Conservation (phyloP, 1,140 invertebrate genomes). For the Drosophila bocki region DNA sequence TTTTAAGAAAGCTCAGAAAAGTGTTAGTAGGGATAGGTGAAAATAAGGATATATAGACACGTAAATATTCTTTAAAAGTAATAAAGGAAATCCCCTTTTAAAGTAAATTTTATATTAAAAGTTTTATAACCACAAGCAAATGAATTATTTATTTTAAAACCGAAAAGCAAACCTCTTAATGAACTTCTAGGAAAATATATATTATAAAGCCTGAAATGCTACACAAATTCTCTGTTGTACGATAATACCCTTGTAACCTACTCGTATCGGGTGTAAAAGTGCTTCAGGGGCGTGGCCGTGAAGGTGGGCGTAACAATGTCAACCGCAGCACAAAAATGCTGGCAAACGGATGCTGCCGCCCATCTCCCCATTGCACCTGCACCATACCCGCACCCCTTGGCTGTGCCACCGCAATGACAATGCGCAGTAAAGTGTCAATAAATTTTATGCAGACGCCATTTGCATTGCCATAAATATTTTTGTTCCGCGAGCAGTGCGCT, state of each 20-base stretch:
- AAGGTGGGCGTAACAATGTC: conserved; percentile 66
- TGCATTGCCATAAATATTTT: conserved; percentile 78
- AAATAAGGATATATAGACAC: neutral
- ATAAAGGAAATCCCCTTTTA: neutral
- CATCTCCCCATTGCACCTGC: conserved; percentile 1
- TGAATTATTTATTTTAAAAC: neutral
- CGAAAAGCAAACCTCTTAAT: neutral
- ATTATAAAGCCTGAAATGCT: neutral
- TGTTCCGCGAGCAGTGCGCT: conserved; percentile 14
- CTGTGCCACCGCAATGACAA: conserved; percentile 55
- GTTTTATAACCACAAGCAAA: neutral
- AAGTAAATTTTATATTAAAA: neutral
- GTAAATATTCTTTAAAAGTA: too few species aligned
- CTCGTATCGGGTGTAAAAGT: conserved; percentile 1
- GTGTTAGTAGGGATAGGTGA: neutral
- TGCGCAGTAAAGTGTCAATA: conserved; percentile 80
- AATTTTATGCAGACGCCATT: conserved; percentile 82
- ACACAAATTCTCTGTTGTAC: neutral
- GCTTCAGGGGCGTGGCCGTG: conserved; percentile 38
- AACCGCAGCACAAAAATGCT: conserved; percentile 64
- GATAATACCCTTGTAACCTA: conserved; percentile 6
- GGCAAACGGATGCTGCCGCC: conserved; percentile 51
- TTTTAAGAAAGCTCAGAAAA: neutral
- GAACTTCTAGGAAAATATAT: neutral
- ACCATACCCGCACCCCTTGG: neutral